Conservation (phyloP, 1,140 invertebrate species). For the Saccostrea glomerata region DNA sequence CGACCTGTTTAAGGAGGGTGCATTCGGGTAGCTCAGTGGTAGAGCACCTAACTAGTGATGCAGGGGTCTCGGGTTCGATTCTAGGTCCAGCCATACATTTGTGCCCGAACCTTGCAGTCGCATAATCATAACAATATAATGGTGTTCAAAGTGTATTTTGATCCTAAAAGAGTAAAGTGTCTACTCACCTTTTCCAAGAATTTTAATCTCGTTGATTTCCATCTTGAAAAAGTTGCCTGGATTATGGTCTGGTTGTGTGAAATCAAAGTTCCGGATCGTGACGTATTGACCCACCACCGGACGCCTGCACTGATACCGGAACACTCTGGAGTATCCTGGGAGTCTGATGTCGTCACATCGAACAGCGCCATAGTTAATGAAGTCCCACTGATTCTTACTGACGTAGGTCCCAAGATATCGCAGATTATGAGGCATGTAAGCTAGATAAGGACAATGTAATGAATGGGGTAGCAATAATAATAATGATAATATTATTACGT, state of each 20-base stretch:
- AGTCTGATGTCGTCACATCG: slow-evolving; percentile 47
- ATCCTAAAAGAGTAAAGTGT: no score
- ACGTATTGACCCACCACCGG: slow-evolving; percentile 51
- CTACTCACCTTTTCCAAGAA: slow-evolving; percentile 36
- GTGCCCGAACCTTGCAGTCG: no score
- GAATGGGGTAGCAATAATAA: no score
- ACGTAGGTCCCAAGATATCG: slow-evolving; percentile 52
- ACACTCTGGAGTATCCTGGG: slow-evolving; percentile 17
- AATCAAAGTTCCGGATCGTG: slow-evolving; percentile 50
- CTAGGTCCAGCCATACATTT: no score
- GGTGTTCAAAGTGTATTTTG: no score
- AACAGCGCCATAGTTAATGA: slow-evolving; percentile 45
- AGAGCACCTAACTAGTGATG: no score
- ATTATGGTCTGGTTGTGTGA: slow-evolving; percentile 13
- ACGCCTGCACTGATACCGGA: slow-evolving; percentile 48
- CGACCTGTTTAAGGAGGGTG: no score
- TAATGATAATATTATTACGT: no score
- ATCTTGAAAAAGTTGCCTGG: background rate
- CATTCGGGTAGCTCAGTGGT: no score
- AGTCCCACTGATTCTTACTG: slow-evolving; percentile 54
- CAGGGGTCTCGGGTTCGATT: no score
- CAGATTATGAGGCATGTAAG: slow-evolving; percentile 47
- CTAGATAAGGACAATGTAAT: background rate
- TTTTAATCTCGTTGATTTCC: slow-evolving; percentile 36
- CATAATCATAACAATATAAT: no score